Evolutionary conservation across 2,888 invertebrate genomes (phyloP).

Genomic region (Andrena dorsata): DNA sequence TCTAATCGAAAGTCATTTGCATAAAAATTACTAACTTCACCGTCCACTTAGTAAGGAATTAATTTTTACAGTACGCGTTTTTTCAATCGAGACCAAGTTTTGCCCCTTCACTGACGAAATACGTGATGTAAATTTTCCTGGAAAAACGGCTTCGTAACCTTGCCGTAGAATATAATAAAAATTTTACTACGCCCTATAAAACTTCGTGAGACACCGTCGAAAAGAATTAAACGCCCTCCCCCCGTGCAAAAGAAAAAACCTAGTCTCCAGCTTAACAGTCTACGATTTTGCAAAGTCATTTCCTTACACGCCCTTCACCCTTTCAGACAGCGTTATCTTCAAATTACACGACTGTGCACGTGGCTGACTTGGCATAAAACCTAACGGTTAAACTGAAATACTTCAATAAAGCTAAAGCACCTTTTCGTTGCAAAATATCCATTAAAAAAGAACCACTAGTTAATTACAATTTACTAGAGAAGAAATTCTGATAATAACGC

Average conservation of each 20-base stretch:
- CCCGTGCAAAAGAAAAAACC: background rate
- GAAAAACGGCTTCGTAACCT: background rate
- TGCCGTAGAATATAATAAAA: constrained; percentile 19
- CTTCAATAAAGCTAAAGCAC: too few species aligned
- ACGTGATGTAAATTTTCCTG: constrained; percentile 10
- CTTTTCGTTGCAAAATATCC: too few species aligned
- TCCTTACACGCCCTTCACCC: background rate
- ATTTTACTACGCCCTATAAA: constrained; percentile 28
- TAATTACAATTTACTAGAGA: background rate
- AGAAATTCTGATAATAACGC: background rate
- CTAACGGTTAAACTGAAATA: background rate
- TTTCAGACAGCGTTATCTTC: background rate
- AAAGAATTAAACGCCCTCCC: constrained; percentile 20
- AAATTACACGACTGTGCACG: background rate
- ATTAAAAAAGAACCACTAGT: too few species aligned
- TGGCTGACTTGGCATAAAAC: background rate
- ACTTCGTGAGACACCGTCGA: constrained; percentile 12
- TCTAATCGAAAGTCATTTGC: background rate
- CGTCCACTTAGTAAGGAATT: background rate
- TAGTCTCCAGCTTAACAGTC: background rate
- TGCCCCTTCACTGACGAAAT: background rate
- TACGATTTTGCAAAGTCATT: constrained; percentile 12
- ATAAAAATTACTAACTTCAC: background rate
- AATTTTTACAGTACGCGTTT: background rate
- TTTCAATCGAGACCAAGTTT: background rate